Evolutionary conservation across 2,113 vertebrate species (phyloP), one percentile per base, ranked within the genome.

Genomic region (Apistogramma diplotaenia): DNA sequence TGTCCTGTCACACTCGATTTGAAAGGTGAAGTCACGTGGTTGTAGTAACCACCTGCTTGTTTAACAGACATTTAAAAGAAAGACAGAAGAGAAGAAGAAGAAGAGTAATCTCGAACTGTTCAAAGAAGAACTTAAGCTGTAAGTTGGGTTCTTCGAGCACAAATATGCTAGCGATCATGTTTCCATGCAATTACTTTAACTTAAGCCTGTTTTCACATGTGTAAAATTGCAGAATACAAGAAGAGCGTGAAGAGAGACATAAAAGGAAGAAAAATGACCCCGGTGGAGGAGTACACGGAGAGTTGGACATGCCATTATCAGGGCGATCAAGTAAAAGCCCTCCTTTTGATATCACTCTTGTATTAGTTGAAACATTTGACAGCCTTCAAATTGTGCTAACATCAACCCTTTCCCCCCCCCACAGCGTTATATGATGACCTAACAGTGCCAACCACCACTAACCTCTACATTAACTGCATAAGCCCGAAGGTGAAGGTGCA

Each of bases 81-180:
- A 92, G 85, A 40, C 91, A 1, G 96, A 96, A 2, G 96, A 95
- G 76, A 96, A 96, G 91, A 96, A 96, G 91, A 96, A 95, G 89
- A 96, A 96, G 90, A 96, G 96, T 59, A 96, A 96, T 71, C 91
- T 96, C 0, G 96, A 96, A 75, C 93, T 96, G 18, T 96, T 96
- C 74, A 96, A 96, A 91, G 96, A 96, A 76, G 96, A 96, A 72
- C 90, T 96, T 9, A 96, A 96, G 61, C 89, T 95, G 96, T 96
- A 83, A 83, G 95, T 92, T 53, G n/a, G n/a, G n/a, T n/a, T n/a
- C n/a, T n/a, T n/a, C n/a, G n/a, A n/a, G n/a, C n/a, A 27, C 2
- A 54, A 59, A 31, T 13, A 8, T 21, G 33, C n/a, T 3, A 3
- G 6, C 33, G 53, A 11, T 31, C 4, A n/a, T 71, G 67, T 18